A percentile compares a stretch with the other conserved stretches of the same genome.
phyloP scores from a whole-genome alignment of 2,797 vertebrate species.

The Notoglanidium macrostoma region DNA sequence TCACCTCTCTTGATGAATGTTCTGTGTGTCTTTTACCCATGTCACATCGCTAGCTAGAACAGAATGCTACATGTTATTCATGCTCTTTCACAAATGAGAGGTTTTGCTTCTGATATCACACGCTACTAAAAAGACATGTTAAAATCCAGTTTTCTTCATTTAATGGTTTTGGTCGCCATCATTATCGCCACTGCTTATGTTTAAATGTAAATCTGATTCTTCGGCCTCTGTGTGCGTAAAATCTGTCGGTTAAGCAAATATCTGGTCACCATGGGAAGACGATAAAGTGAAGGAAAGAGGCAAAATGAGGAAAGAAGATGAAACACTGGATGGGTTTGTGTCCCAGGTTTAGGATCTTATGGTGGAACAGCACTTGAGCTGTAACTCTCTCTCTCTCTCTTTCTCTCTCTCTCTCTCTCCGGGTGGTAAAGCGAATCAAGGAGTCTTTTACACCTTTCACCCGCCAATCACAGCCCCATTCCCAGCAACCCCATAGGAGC shows the following conservation, averaged over 20 bases:
- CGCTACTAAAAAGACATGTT: background rate
- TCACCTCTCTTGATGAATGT: background rate
- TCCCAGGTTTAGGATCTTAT: slow-evolving; percentile 62
- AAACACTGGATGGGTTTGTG: slow-evolving; percentile 60
- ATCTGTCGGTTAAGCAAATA: background rate
- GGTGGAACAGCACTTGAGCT: slow-evolving; percentile 74
- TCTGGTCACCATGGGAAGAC: background rate
- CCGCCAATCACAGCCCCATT: slow-evolving; percentile 72
- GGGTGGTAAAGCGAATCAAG: slow-evolving; percentile 79
- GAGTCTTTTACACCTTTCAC: slow-evolving; percentile 84
- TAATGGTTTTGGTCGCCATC: background rate
- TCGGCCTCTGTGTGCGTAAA: background rate
- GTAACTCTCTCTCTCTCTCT: slow-evolving; percentile 68
- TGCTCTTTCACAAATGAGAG: background rate
- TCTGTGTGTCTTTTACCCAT: background rate
- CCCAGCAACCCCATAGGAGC: slow-evolving; percentile 73
- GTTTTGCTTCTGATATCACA: background rate
- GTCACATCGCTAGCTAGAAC: background rate
- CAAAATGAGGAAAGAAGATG: background rate
- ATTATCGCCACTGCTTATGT: background rate
- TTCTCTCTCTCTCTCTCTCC: slow-evolving; percentile 60
- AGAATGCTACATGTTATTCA: background rate
- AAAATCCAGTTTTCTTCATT: background rate
- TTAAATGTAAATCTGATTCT: background rate
- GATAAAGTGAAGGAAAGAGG: background rate